A percentile compares a stretch with the other conserved stretches of the same genome.
These are phyloP conservation scores for Drosophila pseudoobscura DNA, from an alignment of 1,140 invertebrate genomes.

Conservation along the genomic window DNA sequence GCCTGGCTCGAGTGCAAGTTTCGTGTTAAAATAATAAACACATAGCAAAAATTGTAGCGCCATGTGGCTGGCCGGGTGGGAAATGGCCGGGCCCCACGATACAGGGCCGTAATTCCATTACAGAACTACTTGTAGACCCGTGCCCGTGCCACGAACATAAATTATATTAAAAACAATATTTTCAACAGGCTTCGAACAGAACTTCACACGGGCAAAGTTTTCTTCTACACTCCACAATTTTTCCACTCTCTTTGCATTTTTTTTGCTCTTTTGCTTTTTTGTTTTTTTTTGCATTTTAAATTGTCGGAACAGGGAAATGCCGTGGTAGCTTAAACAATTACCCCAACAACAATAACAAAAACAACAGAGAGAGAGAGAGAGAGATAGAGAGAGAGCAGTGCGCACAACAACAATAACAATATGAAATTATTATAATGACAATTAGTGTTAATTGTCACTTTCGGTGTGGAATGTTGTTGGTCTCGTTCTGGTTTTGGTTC, in stretches of 20 bases:
- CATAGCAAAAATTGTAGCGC: conserved; percentile 77
- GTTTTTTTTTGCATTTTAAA: conserved; percentile 69
- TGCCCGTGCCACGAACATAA: conserved; percentile 35
- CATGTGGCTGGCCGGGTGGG: conserved; percentile 42
- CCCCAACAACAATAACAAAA: conserved; percentile 37
- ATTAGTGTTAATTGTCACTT: conserved; percentile 82
- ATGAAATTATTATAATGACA: conserved; percentile 81
- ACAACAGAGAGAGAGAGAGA: conserved; percentile 23
- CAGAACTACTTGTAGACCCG: conserved; percentile 39
- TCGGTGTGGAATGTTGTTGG: conserved; percentile 53
- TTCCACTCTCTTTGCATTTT: neutral
- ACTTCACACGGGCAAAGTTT: conserved; percentile 68
- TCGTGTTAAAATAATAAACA: conserved; percentile 82
- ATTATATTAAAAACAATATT: conserved; percentile 76
- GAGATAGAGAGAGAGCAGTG: neutral
- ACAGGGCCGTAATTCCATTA: conserved; percentile 68
- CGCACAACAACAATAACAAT: conserved; percentile 46
- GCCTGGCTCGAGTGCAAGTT: conserved; percentile 66
- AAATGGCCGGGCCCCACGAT: neutral
- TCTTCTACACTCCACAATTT: conserved; percentile 1
- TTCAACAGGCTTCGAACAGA: conserved; percentile 59
- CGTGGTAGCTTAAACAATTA: conserved; percentile 77
- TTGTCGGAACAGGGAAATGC: conserved; percentile 67
- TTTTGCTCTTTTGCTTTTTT: conserved; percentile 19
- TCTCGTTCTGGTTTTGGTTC: neutral